Evolutionary conservation across 2,888 invertebrate genomes (phyloP).

Genomic region (Drymonia ruficornis): DNA sequence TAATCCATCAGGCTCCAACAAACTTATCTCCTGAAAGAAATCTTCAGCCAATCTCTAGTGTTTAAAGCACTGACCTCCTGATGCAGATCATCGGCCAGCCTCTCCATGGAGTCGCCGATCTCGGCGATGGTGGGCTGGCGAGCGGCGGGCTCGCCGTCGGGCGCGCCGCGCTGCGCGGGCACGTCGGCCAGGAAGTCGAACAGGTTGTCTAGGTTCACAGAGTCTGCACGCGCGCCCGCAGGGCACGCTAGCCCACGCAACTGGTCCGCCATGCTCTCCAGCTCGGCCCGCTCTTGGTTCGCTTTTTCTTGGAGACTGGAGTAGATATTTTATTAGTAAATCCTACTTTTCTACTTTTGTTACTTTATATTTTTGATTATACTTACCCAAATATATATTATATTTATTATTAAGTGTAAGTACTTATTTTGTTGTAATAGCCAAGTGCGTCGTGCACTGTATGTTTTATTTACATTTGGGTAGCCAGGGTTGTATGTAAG

Average conservation of each 20-base stretch:
- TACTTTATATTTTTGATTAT: too few species aligned
- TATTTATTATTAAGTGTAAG: too few species aligned
- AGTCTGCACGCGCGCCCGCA: slow-evolving; percentile 84
- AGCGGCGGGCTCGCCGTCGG: slow-evolving; percentile 79
- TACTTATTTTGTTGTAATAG: too few species aligned
- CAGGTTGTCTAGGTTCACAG: slow-evolving; percentile 94
- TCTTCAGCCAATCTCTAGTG: too few species aligned
- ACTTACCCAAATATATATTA: too few species aligned
- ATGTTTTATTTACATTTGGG: too few species aligned
- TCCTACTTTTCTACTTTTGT: too few species aligned
- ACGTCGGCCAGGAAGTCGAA: slow-evolving; percentile 96
- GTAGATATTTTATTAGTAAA: slow-evolving; percentile 3
- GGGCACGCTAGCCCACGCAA: slow-evolving; percentile 67
- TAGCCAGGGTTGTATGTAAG: too few species aligned
- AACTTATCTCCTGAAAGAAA: too few species aligned
- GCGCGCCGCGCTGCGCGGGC: slow-evolving; percentile 74
- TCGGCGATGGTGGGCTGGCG: slow-evolving; percentile 90
- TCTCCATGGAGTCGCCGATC: slow-evolving; percentile 93
- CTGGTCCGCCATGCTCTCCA: slow-evolving; percentile 77
- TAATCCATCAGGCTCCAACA: too few species aligned
- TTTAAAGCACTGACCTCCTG: slow-evolving; percentile 84
- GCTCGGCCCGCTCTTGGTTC: slow-evolving; percentile 84
- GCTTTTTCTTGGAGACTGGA: slow-evolving; percentile 87
- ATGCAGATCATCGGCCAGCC: slow-evolving; percentile 92
- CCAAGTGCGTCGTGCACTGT: too few species aligned